Base-by-base conservation (phyloP, 2,888 invertebrate species). In the Andrena haemorrhoa region DNA sequence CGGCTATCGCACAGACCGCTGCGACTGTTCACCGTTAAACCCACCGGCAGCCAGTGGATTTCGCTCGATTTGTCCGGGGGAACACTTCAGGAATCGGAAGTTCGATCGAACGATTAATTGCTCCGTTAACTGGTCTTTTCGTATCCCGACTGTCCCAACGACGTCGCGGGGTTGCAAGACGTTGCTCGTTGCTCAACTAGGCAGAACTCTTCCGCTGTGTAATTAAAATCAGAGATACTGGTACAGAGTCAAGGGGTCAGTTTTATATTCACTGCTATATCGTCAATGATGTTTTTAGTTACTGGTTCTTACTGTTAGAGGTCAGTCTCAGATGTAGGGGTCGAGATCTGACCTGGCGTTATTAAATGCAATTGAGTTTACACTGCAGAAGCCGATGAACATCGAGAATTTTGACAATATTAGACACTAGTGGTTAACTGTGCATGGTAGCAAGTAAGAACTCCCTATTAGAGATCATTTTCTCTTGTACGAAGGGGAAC, bases 21-120 rank as follows among this genome's bases (percentile, higher is more conserved):
- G 74, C 75, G 66, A 82, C 75, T 83, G 74, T 79, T 75, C 84
- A 77, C 75, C 80, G 70, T 75, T 78, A 61, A 75, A 82, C 77
- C 82, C 53, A 16, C 75, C 75, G 29, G 76, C 73, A 41, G 78
- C 63, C 78, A 76, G 69, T 82, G 79, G 86, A 88, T 88, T 86
- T 85, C 86, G 85, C 88, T 85, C 88, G 80, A 88, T 88, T 90
- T 85, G 84, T 86, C 78, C 85, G 75, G 81, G 83, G 79, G 82
- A 87, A 85, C 88, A 89, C 90, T 89, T 92, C 92, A 92, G 91
- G 89, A 92, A 86, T 92, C 92, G 91, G 87, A 86, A 90, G 89
- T 91, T 91, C 89, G 89, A 90, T 89, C 89, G 84, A 75, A 81
- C 89, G 86, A 91, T 92, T 92, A 92, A 92, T 91, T 91, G 88